These are phyloP conservation scores for Alfaro cultratus DNA, from an alignment of 2,797 vertebrate species.

Conservation along the genomic window DNA sequence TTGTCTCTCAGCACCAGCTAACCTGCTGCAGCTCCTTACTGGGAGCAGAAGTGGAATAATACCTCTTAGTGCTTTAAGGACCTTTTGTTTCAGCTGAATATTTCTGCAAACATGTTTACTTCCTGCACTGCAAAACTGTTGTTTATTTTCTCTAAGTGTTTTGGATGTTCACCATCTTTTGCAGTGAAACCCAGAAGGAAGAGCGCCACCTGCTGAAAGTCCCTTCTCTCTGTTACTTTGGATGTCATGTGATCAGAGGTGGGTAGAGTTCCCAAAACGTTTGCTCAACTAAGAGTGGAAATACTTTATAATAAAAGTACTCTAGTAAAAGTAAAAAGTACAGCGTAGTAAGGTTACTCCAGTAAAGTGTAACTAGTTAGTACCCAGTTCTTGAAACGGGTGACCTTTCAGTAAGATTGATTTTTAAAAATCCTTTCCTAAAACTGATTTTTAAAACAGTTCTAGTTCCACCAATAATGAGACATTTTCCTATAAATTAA, in stretches of 20 bases:
- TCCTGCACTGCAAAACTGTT: not conserved
- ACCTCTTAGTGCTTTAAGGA: not conserved
- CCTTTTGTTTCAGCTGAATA: not conserved
- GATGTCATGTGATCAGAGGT: not conserved
- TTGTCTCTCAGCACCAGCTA: not conserved
- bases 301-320: too few relatives aligned
- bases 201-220: conserved; percentile 53
- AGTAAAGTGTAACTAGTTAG: too few relatives aligned
- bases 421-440: too few relatives aligned
- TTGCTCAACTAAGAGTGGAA: too few relatives aligned
- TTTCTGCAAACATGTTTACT: not conserved
- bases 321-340: too few relatives aligned
- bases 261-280: too few relatives aligned
- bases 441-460: too few relatives aligned
- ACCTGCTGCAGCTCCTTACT: not conserved
- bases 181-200: conserved; percentile 35
- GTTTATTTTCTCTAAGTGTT: not conserved
- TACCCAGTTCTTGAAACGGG: too few relatives aligned
- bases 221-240: conserved; percentile 13
- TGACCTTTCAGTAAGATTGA: too few relatives aligned
- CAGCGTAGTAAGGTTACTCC: too few relatives aligned
- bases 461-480: too few relatives aligned
- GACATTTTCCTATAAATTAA: too few relatives aligned
- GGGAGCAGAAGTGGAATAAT: not conserved
- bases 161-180: conserved; percentile 17